phyloP scores from a whole-genome alignment of 92 coral and sea anemone genomes.

The Siderastrea siderea region DNA sequence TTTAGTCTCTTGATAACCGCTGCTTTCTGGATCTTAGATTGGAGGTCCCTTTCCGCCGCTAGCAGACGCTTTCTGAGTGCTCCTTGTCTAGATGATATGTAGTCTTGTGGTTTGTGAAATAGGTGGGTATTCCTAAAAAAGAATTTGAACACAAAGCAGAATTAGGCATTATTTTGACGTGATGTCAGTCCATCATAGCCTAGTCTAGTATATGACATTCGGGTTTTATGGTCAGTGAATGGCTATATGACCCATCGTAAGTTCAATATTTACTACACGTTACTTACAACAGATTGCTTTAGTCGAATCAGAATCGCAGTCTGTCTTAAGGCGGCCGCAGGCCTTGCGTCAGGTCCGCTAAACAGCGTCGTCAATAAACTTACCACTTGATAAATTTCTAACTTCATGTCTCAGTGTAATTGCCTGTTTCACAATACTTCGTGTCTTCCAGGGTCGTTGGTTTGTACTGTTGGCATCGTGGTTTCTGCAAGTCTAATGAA shows the following conservation, averaged over 20 bases:
- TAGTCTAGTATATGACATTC: neutral
- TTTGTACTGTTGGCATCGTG: neutral
- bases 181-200: neutral
- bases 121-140: slow-evolving; percentile 10
- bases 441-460: slow-evolving; percentile 27
- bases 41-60: neutral
- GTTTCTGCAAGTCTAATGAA: slow-evolving; percentile 17
- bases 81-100: slow-evolving; percentile 8
- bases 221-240: neutral
- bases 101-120: neutral
- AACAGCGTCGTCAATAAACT: slow-evolving; percentile 46
- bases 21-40: neutral
- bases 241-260: neutral
- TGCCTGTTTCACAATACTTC: neutral
- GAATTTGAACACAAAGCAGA: neutral
- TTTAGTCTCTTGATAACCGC: neutral
- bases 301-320: neutral
- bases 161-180: neutral
- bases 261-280: slow-evolving; percentile 18
- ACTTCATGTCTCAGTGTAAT: slow-evolving; percentile 31
- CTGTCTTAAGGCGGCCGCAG: slow-evolving; percentile 8
- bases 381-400: slow-evolving; percentile 34
- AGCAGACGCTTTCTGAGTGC: neutral
- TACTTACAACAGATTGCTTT: slow-evolving; percentile 19
- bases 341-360: slow-evolving; percentile 37